phyloP scores from a whole-genome alignment of 2,888 invertebrate genomes.

The Apamea monoglypha region DNA sequence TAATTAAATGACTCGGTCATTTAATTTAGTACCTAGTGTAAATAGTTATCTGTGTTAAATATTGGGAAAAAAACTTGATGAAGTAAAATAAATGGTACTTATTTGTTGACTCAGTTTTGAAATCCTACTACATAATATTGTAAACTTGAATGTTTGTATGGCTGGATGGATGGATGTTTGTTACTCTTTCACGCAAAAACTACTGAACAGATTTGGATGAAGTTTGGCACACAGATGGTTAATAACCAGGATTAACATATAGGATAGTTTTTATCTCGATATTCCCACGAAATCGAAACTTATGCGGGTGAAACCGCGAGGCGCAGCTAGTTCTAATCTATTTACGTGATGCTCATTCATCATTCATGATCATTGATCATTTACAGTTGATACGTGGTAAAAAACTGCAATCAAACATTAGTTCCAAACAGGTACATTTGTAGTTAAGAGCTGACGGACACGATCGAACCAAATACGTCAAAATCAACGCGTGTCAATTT shows the following conservation, averaged over 20 bases:
- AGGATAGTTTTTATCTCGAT: too few species aligned
- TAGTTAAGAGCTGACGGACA: slow-evolving; percentile 51
- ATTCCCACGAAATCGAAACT: too few species aligned
- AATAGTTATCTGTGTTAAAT: neutral
- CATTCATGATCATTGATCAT: slow-evolving; percentile 42
- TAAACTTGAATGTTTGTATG: too few species aligned
- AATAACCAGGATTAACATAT: too few species aligned
- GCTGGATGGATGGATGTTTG: too few species aligned
- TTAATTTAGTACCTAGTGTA: too few species aligned
- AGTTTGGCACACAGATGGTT: too few species aligned
- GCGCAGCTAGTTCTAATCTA: slow-evolving; percentile 34
- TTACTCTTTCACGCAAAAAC: too few species aligned
- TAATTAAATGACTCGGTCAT: too few species aligned
- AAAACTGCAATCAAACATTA: slow-evolving; percentile 44
- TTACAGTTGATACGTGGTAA: slow-evolving; percentile 35
- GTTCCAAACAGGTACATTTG: slow-evolving; percentile 49
- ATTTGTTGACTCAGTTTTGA: slow-evolving; percentile 14
- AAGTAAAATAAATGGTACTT: neutral
- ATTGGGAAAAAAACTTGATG: neutral
- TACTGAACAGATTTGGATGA: too few species aligned
- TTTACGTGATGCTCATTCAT: slow-evolving; percentile 35
- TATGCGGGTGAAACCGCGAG: too few species aligned
- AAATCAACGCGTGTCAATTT: slow-evolving; percentile 84
- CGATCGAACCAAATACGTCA: slow-evolving; percentile 74
- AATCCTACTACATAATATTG: slow-evolving; percentile 10